Conservation (phyloP, 2,113 vertebrate species). For the Coracopsis vasa region DNA sequence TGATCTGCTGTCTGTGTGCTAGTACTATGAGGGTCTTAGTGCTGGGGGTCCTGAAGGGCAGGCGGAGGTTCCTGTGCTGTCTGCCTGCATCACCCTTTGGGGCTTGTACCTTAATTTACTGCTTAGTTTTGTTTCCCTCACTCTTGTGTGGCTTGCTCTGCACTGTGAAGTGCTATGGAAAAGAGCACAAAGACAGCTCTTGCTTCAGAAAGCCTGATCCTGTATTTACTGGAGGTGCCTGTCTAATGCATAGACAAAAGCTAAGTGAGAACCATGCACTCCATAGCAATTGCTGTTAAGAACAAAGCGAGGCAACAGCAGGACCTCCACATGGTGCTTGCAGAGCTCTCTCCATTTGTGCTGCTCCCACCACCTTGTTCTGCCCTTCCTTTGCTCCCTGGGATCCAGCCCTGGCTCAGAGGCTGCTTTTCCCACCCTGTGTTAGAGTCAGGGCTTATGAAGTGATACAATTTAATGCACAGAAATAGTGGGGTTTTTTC, state of each 20-base stretch:
- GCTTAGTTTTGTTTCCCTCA: accelerated
- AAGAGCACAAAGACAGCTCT: background rate
- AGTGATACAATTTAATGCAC: accelerated
- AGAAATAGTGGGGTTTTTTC: accelerated
- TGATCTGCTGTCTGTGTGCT: accelerated
- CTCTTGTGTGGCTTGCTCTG: background rate
- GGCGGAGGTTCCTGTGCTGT: accelerated
- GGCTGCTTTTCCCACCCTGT: background rate
- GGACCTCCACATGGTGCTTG: accelerated
- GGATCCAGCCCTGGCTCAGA: background rate
- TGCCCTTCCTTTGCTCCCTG: background rate
- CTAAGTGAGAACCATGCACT: accelerated
- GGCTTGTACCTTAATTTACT: accelerated
- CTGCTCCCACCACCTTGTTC: background rate
- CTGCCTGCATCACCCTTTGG: accelerated
- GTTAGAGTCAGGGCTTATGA: background rate
- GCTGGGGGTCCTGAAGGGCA: too few species aligned
- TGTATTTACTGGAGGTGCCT: too few species aligned
- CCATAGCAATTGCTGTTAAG: background rate
- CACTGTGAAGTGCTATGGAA: accelerated
- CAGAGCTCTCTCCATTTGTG: background rate
- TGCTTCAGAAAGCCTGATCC: background rate
- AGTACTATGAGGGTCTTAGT: accelerated
- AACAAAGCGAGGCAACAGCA: accelerated
- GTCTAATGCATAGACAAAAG: accelerated